A percentile compares a stretch with the other conserved stretches of the same genome.
Evolutionary conservation across 2,888 invertebrate species (phyloP).

Genomic region (Panopea generosa): DNA sequence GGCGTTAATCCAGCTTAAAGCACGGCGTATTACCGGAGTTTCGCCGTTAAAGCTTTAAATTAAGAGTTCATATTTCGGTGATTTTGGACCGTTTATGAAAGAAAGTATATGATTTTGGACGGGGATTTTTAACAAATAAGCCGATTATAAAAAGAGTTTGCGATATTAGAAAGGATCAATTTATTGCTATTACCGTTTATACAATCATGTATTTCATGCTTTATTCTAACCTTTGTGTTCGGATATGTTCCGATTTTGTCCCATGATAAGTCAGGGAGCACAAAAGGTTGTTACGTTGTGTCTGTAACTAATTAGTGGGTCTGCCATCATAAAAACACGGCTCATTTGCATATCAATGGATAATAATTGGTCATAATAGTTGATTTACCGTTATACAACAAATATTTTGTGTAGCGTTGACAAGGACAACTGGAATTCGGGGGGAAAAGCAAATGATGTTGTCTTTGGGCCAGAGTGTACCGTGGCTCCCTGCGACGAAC

Average conservation of each 20-base stretch:
- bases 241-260: not conserved
- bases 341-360: conserved; percentile 36
- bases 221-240: not conserved
- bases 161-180: not conserved
- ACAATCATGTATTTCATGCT: not conserved
- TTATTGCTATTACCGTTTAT: not conserved
- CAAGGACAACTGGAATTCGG: not conserved
- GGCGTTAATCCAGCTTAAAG: not conserved
- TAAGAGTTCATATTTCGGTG: conserved; percentile 2
- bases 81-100: not conserved
- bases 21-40: not conserved
- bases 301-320: conserved; percentile 39
- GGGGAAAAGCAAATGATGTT: not conserved
- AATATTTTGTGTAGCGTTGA: too few species aligned
- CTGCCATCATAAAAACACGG: conserved; percentile 11
- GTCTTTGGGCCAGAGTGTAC: not conserved
- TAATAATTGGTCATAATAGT: conserved; percentile 13
- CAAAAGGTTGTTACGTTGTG: conserved; percentile 4
- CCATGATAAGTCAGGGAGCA: not conserved
- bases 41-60: not conserved
- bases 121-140: too few species aligned
- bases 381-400: not conserved
- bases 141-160: too few species aligned
- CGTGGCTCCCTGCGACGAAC: not conserved
- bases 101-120: not conserved